Evolutionary conservation across 2,888 invertebrate species (phyloP).

Genomic region (Odiellus spinosus): DNA sequence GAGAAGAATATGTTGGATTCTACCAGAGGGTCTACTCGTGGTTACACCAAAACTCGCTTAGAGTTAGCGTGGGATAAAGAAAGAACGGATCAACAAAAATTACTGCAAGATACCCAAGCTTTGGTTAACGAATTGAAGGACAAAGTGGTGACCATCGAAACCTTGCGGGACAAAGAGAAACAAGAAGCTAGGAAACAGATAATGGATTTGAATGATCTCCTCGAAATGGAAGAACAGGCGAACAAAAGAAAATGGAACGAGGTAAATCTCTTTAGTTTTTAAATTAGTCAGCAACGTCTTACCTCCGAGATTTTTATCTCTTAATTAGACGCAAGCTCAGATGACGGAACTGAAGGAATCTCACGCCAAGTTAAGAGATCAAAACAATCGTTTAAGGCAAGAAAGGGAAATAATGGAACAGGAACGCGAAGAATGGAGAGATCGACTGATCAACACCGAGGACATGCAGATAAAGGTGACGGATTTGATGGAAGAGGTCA

Average conservation of each 20-base stretch:
- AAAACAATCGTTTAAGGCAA: slow-evolving; percentile 71
- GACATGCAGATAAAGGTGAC: slow-evolving; percentile 13
- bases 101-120: slow-evolving; percentile 67
- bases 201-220: slow-evolving; percentile 64
- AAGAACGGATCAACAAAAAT: slow-evolving; percentile 73
- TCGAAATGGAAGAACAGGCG: slow-evolving; percentile 77
- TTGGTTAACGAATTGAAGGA: slow-evolving; percentile 56
- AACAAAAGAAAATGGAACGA: slow-evolving; percentile 59
- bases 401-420: slow-evolving; percentile 70
- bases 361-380: slow-evolving; percentile 74
- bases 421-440: slow-evolving; percentile 20
- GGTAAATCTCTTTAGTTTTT: slow-evolving; percentile 24
- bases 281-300: background rate
- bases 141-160: slow-evolving; percentile 40
- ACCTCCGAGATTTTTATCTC: background rate
- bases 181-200: slow-evolving; percentile 68
- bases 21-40: slow-evolving; percentile 58
- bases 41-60: slow-evolving; percentile 71
- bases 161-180: slow-evolving; percentile 53
- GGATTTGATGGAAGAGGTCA: slow-evolving; percentile 12
- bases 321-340: slow-evolving; percentile 58
- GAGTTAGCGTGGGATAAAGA: slow-evolving; percentile 90
- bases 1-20: slow-evolving; percentile 61
- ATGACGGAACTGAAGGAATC: slow-evolving; percentile 73
- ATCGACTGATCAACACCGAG: slow-evolving; percentile 12